phyloP scores from a whole-genome alignment of 2,113 vertebrate genomes.

The Scomber colias region DNA sequence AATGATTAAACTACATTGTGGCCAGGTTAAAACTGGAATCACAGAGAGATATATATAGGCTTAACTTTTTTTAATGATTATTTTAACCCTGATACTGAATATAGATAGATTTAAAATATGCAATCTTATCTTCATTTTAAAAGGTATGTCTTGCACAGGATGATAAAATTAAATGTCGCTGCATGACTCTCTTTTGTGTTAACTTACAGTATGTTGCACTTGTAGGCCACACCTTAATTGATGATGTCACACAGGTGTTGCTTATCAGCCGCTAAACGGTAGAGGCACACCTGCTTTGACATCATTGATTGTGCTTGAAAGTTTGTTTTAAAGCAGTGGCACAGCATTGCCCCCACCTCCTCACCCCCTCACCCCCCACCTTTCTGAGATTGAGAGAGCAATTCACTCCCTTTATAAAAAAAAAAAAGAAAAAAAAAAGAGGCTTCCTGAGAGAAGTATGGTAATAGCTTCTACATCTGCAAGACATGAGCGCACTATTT shows the following conservation, averaged over 20 bases:
- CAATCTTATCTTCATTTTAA: background rate
- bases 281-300: constrained; percentile 30
- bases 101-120: background rate
- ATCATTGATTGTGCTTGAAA: background rate
- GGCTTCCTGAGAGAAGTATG: constrained; percentile 18
- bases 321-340: background rate
- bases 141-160: background rate
- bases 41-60: background rate
- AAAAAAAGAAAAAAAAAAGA: background rate
- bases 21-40: background rate
- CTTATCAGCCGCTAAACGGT: constrained; percentile 13
- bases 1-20: background rate
- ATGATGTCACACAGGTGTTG: constrained; percentile 56
- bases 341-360: background rate
- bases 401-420: background rate
- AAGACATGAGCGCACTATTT: constrained; percentile 12
- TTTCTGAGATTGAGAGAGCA: background rate
- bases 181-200: background rate
- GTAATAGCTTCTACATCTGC: constrained; percentile 16
- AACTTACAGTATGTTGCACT: background rate
- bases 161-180: background rate
- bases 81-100: background rate
- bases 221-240: constrained; percentile 9
- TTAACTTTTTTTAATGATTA: too few relatives aligned
- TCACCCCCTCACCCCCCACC: too few relatives aligned